Evolutionary conservation across 2,113 vertebrate species (phyloP).

Genomic region (Apteryx mantelli): DNA sequence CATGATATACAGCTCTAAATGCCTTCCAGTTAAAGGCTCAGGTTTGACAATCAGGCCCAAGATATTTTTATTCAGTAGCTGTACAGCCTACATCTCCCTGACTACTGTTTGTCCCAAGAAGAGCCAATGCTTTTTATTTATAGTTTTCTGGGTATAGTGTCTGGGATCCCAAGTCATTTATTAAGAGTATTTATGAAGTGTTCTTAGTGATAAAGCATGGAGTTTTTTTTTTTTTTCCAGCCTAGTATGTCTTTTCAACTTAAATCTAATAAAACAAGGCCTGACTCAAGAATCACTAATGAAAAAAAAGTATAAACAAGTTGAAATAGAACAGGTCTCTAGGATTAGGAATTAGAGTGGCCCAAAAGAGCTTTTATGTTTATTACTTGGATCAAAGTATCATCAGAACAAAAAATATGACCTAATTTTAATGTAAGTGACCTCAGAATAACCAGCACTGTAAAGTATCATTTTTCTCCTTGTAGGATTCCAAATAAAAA

Average conservation of each 20-base stretch:
- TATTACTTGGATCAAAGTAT: constrained; percentile 80
- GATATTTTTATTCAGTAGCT: constrained; percentile 8
- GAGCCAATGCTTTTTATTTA: constrained; percentile 73
- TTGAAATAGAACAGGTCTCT: constrained; percentile 76
- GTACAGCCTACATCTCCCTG: not conserved
- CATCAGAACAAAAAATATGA: constrained; percentile 72
- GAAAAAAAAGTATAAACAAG: constrained; percentile 57
- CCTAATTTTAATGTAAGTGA: constrained; percentile 81
- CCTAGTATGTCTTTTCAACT: constrained; percentile 58
- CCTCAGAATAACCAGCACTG: constrained; percentile 84
- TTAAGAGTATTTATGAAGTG: constrained; percentile 78
- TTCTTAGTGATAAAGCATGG: constrained; percentile 49
- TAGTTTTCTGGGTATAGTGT: constrained; percentile 59
- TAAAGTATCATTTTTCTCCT: constrained; percentile 87
- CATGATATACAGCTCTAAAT: not conserved
- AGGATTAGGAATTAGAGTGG: constrained; percentile 78
- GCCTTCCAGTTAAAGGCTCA: not conserved
- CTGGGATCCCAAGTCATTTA: constrained; percentile 71
- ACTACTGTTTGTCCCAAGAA: constrained; percentile 59
- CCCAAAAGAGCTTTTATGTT: constrained; percentile 77
- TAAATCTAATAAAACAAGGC: constrained; percentile 49
- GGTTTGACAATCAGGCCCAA: not conserved
- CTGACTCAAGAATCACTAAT: constrained; percentile 57
- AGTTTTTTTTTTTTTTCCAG: constrained; percentile 13
- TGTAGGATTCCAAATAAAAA: constrained; percentile 78